A percentile compares a stretch with the other conserved stretches of the same genome.
These are phyloP conservation scores for Drosophila ironensis DNA, from an alignment of 1,140 invertebrate genomes.

Conservation along the genomic window DNA sequence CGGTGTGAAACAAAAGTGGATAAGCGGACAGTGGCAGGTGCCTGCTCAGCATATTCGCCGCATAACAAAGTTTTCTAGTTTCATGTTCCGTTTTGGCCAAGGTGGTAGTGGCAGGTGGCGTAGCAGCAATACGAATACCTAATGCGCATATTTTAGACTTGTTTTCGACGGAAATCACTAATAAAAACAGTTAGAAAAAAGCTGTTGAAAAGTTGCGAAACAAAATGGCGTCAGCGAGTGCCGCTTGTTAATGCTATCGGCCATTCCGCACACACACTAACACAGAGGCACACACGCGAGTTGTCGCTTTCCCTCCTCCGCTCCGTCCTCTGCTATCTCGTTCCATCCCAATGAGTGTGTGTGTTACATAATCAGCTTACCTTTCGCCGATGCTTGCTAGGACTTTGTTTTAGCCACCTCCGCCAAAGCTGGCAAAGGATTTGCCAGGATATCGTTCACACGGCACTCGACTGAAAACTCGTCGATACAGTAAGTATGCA, in stretches of 20 bases:
- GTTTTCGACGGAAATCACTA: conserved; percentile 76
- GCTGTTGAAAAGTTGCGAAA: conserved; percentile 75
- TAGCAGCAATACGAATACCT: conserved; percentile 23
- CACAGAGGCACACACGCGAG: conserved; percentile 2
- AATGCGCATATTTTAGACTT: conserved; percentile 59
- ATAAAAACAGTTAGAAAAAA: conserved; percentile 70
- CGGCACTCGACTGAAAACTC: conserved; percentile 15
- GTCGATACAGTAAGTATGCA: background rate
- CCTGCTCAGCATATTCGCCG: conserved; percentile 13
- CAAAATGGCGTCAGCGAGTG: conserved; percentile 71
- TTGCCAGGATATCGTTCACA: conserved; percentile 50
- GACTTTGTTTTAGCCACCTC: conserved; percentile 52
- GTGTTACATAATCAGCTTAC: conserved; percentile 73
- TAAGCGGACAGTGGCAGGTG: conserved; percentile 18
- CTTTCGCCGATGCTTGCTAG: conserved; percentile 40
- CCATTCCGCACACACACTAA: conserved; percentile 29
- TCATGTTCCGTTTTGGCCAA: conserved; percentile 2
- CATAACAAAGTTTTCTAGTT: conserved; percentile 13
- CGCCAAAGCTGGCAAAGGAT: conserved; percentile 37
- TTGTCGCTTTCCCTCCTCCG: background rate
- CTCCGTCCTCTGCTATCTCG: no score
- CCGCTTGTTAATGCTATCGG: conserved; percentile 63
- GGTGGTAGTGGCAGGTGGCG: conserved; percentile 7
- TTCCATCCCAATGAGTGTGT: no score
- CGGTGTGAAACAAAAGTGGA: conserved; percentile 1